Conservation (phyloP, 2,888 invertebrate species). For the Ochropleura plecta region DNA sequence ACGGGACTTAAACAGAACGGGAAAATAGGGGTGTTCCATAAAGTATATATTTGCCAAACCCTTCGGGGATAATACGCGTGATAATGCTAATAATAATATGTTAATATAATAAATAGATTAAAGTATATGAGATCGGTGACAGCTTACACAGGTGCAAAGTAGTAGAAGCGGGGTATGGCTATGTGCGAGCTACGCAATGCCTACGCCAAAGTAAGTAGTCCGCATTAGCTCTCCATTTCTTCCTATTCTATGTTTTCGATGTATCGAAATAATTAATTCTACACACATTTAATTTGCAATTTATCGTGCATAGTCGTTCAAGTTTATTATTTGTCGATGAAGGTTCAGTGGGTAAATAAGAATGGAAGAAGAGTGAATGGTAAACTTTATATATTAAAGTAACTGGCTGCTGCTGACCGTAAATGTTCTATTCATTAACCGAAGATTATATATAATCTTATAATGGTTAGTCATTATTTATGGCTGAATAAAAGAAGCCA, state of each 20-base stretch:
- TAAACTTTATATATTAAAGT: slow-evolving; percentile 6
- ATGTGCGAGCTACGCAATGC: not conserved
- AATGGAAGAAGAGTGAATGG: slow-evolving; percentile 14
- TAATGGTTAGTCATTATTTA: not conserved
- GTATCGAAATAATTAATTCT: slow-evolving; percentile 53
- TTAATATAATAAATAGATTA: not conserved
- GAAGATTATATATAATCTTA: not conserved
- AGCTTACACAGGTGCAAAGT: not conserved
- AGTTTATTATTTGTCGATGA: slow-evolving; percentile 29
- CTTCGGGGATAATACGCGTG: too few species aligned
- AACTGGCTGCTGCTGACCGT: not conserved
- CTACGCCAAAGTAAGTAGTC: not conserved
- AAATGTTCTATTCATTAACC: not conserved
- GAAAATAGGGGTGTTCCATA: too few species aligned
- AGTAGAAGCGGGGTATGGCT: not conserved
- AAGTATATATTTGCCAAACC: too few species aligned
- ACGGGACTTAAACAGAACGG: too few species aligned
- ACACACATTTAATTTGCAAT: slow-evolving; percentile 55
- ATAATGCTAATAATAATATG: not conserved
- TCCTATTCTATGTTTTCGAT: slow-evolving; percentile 17
- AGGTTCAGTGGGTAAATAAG: slow-evolving; percentile 29
- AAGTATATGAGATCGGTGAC: not conserved
- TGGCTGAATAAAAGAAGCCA: too few species aligned
- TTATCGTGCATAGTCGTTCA: slow-evolving; percentile 43
- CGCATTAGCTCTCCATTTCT: slow-evolving; percentile 12